phyloP scores from a whole-genome alignment of 2,113 vertebrate species.

The Eurypyga helias region DNA sequence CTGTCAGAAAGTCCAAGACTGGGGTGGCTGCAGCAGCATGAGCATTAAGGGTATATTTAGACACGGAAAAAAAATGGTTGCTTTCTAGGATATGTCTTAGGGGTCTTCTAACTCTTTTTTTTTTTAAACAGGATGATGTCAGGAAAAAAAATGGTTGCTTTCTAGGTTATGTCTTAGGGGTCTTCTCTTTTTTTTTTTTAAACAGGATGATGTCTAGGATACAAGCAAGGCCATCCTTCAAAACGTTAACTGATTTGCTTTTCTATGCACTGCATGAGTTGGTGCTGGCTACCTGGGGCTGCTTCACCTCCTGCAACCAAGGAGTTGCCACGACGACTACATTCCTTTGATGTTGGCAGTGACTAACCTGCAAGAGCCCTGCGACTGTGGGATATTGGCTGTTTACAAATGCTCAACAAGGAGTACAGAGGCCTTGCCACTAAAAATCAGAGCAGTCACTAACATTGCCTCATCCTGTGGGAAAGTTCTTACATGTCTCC shows the following conservation, averaged over 20 bases:
- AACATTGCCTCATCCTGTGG: not conserved
- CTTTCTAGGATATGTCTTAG: not conserved
- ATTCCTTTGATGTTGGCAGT: not conserved
- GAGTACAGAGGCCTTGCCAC: not conserved
- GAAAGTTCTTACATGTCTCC: not conserved
- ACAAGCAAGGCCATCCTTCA: not conserved
- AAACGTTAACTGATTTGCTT: not conserved
- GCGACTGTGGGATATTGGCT: rapidly evolving
- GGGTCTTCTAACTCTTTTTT: not conserved
- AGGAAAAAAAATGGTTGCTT: not conserved
- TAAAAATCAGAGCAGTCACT: not conserved
- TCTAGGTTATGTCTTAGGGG: not conserved
- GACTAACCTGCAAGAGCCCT: not conserved
- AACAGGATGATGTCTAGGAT: not conserved
- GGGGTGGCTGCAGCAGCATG: no score
- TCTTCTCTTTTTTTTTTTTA: not conserved
- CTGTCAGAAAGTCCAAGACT: not conserved
- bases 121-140: not conserved
- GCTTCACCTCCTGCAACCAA: not conserved
- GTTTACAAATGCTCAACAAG: not conserved
- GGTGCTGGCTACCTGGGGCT: not conserved
- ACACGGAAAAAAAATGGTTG: not conserved
- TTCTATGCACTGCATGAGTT: not conserved
- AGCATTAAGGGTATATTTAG: not conserved
- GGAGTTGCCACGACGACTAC: not conserved